Evolutionary conservation across 1,140 invertebrate species (phyloP), one percentile per base, ranked within the genome.

Genomic region (Papilio xuthus): DNA sequence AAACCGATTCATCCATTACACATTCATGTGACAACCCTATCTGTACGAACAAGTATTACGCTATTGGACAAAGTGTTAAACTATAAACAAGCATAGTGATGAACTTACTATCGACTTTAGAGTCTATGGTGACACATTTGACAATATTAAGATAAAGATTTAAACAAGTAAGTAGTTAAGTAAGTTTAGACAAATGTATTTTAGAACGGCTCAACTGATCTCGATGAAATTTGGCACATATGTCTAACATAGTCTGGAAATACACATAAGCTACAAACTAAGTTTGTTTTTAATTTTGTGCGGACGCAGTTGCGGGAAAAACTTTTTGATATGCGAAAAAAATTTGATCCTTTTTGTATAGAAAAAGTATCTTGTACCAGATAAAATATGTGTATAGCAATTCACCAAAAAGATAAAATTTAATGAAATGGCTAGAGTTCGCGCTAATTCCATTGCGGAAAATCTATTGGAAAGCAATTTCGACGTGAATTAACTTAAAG

Each of bases 381-480:
- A 20, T 56, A 56, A 18, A 60, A n/a, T 18, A 18, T 50, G n/a
- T n/a, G 50, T 60, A 63, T 63, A 63, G 26, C 0, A 63, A 63
- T 63, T 63, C 26, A 63, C 13, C 3, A 63, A 4, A 28, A 28
- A 63, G 60, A 63, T 63, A 63, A 63, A 63, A 32, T 28, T 28
- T 63, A 28, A 63, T 63, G 12, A 28, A 32, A 63, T 28, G 60
- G 26, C 60, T 28, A 63, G 60, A 63, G 60, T 63, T 63, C 26
- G 23, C 28, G 60, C 60, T 18, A 63, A 63, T 63, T 63, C 28
- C 26, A 28, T 63, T 63, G 60, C 60, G 60, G 60, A 63, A 63
- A 63, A 63, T 63, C 60, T 63, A 63, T 63, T 63, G 26, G 60
- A 63, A 63, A 63, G 60, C 60, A 28, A 63, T 63, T 63, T 28